Evolutionary conservation across 2,113 vertebrate genomes (phyloP).

Genomic region (Anhinga anhinga): DNA sequence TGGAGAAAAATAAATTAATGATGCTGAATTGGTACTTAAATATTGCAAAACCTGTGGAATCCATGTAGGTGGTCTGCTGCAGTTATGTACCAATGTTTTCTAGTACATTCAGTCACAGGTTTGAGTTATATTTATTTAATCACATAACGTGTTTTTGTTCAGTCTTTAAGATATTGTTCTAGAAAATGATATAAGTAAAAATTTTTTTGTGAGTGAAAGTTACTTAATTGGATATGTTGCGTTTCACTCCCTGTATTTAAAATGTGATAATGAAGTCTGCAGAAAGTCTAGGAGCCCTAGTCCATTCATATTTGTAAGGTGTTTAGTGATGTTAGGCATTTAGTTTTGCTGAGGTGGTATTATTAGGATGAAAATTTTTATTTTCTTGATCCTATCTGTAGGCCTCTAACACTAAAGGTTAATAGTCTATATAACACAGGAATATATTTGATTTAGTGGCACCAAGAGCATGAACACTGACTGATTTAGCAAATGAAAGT

Average conservation of each 20-base stretch:
- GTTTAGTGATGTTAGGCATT: background rate
- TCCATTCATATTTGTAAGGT: background rate
- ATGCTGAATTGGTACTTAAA: background rate
- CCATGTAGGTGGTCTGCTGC: background rate
- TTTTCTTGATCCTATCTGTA: background rate
- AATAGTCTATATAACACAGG: background rate
- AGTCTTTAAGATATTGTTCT: background rate
- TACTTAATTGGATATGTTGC: background rate
- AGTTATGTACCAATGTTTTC: background rate
- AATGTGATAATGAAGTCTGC: background rate
- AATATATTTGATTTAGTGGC: background rate
- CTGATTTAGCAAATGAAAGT: background rate
- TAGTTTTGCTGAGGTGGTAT: background rate
- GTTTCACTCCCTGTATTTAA: background rate
- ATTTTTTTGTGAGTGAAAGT: background rate
- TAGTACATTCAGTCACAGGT: background rate
- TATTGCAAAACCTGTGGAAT: background rate
- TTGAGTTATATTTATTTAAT: background rate
- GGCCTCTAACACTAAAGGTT: background rate
- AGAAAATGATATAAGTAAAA: background rate
- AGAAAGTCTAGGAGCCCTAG: background rate
- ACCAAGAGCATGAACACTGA: background rate
- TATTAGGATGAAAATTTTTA: background rate
- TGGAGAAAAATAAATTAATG: background rate
- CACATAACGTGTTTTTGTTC: background rate